Evolutionary conservation across 2,797 vertebrate species (phyloP).

Genomic region (Bovichtus diacanthus): DNA sequence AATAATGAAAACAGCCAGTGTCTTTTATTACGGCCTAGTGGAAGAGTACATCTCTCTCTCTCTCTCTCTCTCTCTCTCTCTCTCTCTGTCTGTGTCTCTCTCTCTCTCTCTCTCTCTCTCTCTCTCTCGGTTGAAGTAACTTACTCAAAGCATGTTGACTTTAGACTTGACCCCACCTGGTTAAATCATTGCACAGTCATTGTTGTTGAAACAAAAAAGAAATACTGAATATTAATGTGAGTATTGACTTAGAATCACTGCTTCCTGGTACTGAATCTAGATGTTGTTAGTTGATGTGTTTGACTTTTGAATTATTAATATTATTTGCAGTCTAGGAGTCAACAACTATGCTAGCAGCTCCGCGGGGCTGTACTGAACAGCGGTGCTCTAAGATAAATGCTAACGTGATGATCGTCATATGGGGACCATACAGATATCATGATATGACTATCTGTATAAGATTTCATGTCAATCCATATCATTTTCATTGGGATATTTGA

Average conservation of each 20-base stretch:
- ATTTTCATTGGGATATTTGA: no score
- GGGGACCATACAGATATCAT: no score
- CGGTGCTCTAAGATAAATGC: no score
- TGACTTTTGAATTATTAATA: neutral
- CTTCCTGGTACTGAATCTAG: neutral
- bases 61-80: no score
- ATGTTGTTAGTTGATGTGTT: neutral
- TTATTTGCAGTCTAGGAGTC: neutral
- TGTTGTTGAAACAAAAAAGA: conserved; percentile 5
- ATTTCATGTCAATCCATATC: no score
- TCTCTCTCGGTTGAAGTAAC: neutral
- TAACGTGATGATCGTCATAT: no score
- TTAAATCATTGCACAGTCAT: neutral
- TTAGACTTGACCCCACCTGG: neutral
- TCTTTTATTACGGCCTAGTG: neutral
- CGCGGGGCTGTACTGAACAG: no score
- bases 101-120: no score
- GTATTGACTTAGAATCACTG: neutral
- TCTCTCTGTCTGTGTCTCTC: no score
- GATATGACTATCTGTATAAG: no score
- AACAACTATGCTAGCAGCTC: no score
- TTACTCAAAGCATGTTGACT: conserved; percentile 23
- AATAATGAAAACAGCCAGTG: conserved; percentile 8
- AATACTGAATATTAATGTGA: neutral
- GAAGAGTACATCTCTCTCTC: conserved; percentile 6